phyloP scores from a whole-genome alignment of 2,113 vertebrate genomes.

The Montifringilla adamsi region DNA sequence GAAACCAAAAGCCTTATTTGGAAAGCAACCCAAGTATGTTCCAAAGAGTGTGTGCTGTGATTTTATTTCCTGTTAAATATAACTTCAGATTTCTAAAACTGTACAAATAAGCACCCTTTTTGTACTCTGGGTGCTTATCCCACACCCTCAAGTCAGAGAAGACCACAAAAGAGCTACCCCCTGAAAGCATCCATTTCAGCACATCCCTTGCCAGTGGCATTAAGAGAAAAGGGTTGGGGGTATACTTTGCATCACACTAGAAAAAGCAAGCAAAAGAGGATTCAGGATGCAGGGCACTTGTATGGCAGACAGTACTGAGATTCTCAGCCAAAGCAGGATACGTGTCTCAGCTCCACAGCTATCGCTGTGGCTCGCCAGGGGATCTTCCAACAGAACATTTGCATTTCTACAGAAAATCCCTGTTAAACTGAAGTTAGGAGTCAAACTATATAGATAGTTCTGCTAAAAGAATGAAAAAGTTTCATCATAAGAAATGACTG shows the following conservation, averaged over 20 bases:
- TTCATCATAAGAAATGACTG: background rate
- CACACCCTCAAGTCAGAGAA: background rate
- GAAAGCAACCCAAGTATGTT: conserved; percentile 1
- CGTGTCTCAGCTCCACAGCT: background rate
- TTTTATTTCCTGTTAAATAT: conserved; percentile 33
- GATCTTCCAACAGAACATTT: background rate
- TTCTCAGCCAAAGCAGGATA: background rate
- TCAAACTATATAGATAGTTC: background rate
- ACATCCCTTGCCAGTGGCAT: background rate
- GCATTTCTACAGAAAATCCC: background rate
- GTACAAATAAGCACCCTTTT: background rate
- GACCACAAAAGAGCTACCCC: background rate
- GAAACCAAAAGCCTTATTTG: conserved; percentile 21
- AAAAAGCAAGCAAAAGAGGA: background rate
- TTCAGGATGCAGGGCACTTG: background rate
- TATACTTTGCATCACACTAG: background rate
- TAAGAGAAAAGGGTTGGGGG: background rate
- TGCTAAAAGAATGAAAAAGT: background rate
- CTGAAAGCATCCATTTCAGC: background rate
- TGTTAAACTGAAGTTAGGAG: background rate
- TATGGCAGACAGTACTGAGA: background rate
- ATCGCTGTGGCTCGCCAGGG: background rate
- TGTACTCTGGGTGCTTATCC: background rate
- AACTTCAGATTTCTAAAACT: conserved; percentile 9
- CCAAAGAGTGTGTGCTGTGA: background rate